phyloP scores from a whole-genome alignment of 2,113 vertebrate species.

The Rallus limicola region DNA sequence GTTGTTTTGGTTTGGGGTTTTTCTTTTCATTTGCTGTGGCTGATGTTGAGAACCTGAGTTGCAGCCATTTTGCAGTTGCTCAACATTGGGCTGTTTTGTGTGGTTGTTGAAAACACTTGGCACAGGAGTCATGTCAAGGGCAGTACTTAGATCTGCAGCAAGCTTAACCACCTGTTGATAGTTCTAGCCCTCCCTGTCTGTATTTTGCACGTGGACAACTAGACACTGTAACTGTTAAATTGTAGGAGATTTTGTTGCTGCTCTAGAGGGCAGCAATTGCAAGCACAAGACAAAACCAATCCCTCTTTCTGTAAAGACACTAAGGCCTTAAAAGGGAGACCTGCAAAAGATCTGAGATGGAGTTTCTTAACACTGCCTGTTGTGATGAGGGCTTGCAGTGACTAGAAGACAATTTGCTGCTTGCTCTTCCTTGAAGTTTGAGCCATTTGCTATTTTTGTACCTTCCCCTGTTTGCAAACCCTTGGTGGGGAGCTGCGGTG shows the following conservation, averaged over 20 bases:
- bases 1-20: not conserved
- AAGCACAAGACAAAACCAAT: conserved; percentile 17
- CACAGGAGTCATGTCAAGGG: not conserved
- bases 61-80: not conserved
- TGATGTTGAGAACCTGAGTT: conserved; percentile 8
- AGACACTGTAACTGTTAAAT: not conserved
- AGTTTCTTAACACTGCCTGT: not conserved
- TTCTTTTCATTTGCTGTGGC: not conserved
- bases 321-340: conserved; percentile 61
- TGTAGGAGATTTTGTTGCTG: conserved; percentile 16
- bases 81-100: conserved; percentile 18
- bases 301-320: not conserved
- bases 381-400: not conserved
- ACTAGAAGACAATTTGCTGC: not conserved
- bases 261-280: not conserved
- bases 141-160: not conserved
- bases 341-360: conserved; percentile 26
- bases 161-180: not conserved
- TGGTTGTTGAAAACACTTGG: conserved; percentile 37
- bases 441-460: not conserved
- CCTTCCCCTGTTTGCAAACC: not conserved
- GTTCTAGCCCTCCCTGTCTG: conserved; percentile 8
- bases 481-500: not conserved
- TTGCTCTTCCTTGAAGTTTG: not conserved
- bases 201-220: conserved; percentile 45